A percentile compares a stretch with the other conserved stretches of the same genome.
These are phyloP conservation scores for Ophonus ardosiacus DNA, from an alignment of 2,888 invertebrate genomes.

Conservation along the genomic window DNA sequence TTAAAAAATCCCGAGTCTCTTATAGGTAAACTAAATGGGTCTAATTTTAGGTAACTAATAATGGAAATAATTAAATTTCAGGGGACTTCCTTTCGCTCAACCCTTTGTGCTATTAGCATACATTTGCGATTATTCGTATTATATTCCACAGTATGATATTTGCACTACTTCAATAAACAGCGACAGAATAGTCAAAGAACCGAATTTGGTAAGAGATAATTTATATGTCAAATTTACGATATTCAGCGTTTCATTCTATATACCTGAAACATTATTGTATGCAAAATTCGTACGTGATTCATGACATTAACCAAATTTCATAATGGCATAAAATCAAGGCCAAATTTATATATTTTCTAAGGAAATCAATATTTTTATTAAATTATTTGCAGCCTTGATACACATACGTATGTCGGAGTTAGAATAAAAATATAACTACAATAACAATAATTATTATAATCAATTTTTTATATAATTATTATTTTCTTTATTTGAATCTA, in stretches of 20 bases:
- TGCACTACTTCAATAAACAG: conserved; percentile 50
- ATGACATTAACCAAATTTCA: too few relatives aligned
- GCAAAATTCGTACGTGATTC: too few relatives aligned
- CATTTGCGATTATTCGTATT: conserved; percentile 53
- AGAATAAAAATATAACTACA: too few relatives aligned
- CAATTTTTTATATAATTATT: too few relatives aligned
- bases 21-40: conserved; percentile 32
- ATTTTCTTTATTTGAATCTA: too few relatives aligned
- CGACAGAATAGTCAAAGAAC: conserved; percentile 23
- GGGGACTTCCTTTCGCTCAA: conserved; percentile 51
- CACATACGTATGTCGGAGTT: too few relatives aligned
- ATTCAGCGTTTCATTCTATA: too few relatives aligned
- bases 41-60: conserved; percentile 21
- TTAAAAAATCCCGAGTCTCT: conserved; percentile 39
- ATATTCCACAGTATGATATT: conserved; percentile 52
- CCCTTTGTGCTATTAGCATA: conserved; percentile 46
- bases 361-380: too few relatives aligned
- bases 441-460: too few relatives aligned
- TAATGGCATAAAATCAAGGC: too few relatives aligned
- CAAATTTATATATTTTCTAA: too few relatives aligned
- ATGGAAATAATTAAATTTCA: conserved; percentile 45
- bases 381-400: too few relatives aligned
- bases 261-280: background rate
- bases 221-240: background rate
- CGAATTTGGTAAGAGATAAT: conserved; percentile 31